phyloP scores from a whole-genome alignment of 2,797 vertebrate genomes.

The Chaunax sp. region DNA sequence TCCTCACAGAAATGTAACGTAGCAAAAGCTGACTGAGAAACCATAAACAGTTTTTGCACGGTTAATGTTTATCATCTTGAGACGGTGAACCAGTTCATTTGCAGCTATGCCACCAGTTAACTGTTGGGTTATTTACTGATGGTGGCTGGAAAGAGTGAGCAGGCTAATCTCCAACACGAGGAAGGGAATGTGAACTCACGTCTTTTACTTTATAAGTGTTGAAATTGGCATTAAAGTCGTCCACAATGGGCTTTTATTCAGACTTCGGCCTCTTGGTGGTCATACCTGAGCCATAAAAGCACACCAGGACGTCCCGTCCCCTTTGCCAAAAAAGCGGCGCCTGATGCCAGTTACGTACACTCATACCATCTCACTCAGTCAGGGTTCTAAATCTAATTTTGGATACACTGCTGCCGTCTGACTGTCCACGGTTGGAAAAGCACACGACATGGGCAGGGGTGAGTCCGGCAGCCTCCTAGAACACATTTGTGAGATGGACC shows the following conservation, averaged over 20 bases:
- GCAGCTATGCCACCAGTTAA: background rate
- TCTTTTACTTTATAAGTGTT: background rate
- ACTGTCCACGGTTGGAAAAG: background rate
- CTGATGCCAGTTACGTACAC: background rate
- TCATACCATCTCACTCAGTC: background rate
- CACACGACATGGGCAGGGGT: background rate
- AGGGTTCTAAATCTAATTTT: background rate
- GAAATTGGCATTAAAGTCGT: background rate
- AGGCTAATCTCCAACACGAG: background rate
- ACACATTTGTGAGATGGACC: background rate
- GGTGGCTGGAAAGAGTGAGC: background rate
- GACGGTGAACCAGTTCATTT: background rate
- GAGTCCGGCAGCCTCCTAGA: background rate
- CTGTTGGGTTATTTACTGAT: background rate
- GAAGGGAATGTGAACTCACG: background rate
- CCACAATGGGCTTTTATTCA: background rate
- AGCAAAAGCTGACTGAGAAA: slow-evolving; percentile 10
- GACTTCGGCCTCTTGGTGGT: background rate
- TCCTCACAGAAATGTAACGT: background rate
- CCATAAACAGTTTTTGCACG: background rate
- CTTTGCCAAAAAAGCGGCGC: background rate
- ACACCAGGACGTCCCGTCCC: background rate
- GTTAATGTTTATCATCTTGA: background rate
- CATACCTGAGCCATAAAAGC: background rate
- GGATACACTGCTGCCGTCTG: background rate